Evolutionary conservation across 1,140 invertebrate genomes (phyloP), one percentile per base, ranked within the genome.

Genomic region (Cydia strobilella): DNA sequence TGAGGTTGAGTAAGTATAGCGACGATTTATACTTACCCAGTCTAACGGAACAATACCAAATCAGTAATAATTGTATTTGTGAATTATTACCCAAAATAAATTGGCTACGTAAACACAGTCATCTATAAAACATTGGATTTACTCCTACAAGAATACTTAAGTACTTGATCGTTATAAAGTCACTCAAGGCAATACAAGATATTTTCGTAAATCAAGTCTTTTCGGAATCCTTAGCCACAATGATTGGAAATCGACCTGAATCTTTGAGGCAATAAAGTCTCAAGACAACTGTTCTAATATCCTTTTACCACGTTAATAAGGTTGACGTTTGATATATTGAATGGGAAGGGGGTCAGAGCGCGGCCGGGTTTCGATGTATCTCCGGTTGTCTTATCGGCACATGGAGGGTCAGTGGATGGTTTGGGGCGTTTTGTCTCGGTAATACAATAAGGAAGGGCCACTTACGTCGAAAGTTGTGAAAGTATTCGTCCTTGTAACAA

Each of bases 321-420:
- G 54, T 23, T 59, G 54, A 59, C 54, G 54, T n/a, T 35, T 18
- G 31, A 69, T 69, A 69, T 69, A 69, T 69, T 15, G 15, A 42
- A 18, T 69, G 7, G 65, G 63, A 35, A 27, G 23, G 31, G 65
- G 65, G 65, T 66, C 63, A 66, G 63, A 27, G 1, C 31, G 23
- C 7, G 63, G 12, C 13, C 65, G 27, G 27, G 35, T 5, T 7
- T 18, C 65, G 27, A 69, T 69, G 15, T 69, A 42, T 69, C 27
- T 39, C 31, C n/a, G 54, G 54, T 59, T 23, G 54, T 10, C n/a
- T 0, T 9, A 20, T 69, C 31, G 31, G 13, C 63, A 2, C 25
- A 35, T 65, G 31, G 27, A 13, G 35, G 31, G 63, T 35, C 63
- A 66, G 31, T 66, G 3, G 62, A 20, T 18, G 65, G 65, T 69